These are phyloP conservation scores for Gila robusta DNA, from an alignment of 2,797 vertebrate species.

Conservation along the genomic window DNA sequence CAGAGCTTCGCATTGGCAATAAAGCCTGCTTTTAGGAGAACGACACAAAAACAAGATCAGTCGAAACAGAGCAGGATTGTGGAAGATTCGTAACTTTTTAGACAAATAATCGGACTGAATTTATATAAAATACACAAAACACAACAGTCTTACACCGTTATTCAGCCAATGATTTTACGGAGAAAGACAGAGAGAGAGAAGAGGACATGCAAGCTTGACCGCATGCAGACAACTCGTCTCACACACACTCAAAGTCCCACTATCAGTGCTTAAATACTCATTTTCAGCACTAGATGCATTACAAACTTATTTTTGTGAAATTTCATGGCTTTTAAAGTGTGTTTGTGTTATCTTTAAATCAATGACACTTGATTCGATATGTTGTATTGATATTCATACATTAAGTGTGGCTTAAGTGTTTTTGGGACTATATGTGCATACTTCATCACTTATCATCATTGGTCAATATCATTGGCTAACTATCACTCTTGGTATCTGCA, in stretches of 20 bases:
- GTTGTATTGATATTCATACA: neutral
- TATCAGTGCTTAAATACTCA: too few species aligned
- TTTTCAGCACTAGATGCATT: neutral
- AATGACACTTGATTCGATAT: neutral
- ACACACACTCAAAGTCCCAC: neutral
- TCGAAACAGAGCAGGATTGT: neutral
- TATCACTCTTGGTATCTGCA: neutral
- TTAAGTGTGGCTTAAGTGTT: neutral
- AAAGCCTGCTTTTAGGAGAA: neutral
- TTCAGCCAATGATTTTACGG: neutral
- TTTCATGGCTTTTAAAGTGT: too few species aligned
- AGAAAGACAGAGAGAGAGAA: slow-evolving; percentile 1
- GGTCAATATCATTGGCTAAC: neutral
- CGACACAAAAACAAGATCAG: neutral
- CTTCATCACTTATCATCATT: neutral
- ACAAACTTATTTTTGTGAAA: neutral
- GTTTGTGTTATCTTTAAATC: too few species aligned
- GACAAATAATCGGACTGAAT: neutral
- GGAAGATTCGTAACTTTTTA: too few species aligned
- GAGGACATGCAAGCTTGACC: slow-evolving; percentile 22
- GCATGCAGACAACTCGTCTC: neutral
- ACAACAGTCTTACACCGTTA: neutral
- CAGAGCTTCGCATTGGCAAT: neutral
- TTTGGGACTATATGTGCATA: neutral
- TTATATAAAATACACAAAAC: neutral